Evolutionary conservation across 2,888 invertebrate genomes (phyloP).

Genomic region (Omphaloscelis lunosa): DNA sequence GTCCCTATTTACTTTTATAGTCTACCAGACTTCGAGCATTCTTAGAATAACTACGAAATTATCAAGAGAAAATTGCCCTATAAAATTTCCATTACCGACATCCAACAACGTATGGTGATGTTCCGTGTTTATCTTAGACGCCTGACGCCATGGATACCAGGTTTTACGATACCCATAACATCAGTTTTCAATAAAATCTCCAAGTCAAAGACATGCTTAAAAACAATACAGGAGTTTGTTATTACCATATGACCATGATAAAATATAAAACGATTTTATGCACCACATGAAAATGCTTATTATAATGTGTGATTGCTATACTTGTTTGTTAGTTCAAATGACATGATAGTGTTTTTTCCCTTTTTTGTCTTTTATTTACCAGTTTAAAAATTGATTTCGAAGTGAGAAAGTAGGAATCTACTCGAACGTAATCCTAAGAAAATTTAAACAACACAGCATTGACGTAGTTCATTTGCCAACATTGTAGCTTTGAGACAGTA

Average conservation of each 20-base stretch:
- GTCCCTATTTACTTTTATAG: conserved; percentile 58
- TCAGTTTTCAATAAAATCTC: conserved; percentile 83
- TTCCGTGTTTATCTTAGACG: conserved; percentile 77
- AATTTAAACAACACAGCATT: conserved; percentile 7
- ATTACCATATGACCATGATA: conserved; percentile 75
- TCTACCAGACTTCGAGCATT: conserved; percentile 60
- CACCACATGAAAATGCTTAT: conserved; percentile 62
- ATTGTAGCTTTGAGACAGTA: conserved; percentile 19
- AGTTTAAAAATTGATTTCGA: not conserved
- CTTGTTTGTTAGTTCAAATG: conserved; percentile 34
- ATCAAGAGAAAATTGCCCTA: conserved; percentile 79
- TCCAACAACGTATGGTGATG: conserved; percentile 72
- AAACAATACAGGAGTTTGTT: conserved; percentile 79
- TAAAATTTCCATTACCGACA: conserved; percentile 80
- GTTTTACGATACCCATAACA: conserved; percentile 83
- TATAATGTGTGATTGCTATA: conserved; percentile 66
- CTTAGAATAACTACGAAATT: conserved; percentile 72
- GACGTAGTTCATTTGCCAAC: conserved; percentile 5
- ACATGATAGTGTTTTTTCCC: not conserved
- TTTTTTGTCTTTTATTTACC: not conserved
- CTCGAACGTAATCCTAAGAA: not conserved
- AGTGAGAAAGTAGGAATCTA: not conserved
- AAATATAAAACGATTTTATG: conserved; percentile 77
- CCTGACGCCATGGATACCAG: conserved; percentile 75
- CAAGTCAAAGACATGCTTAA: conserved; percentile 74